Evolutionary conservation across 2,113 vertebrate genomes (phyloP).

Genomic region (Mohoua ochrocephala): DNA sequence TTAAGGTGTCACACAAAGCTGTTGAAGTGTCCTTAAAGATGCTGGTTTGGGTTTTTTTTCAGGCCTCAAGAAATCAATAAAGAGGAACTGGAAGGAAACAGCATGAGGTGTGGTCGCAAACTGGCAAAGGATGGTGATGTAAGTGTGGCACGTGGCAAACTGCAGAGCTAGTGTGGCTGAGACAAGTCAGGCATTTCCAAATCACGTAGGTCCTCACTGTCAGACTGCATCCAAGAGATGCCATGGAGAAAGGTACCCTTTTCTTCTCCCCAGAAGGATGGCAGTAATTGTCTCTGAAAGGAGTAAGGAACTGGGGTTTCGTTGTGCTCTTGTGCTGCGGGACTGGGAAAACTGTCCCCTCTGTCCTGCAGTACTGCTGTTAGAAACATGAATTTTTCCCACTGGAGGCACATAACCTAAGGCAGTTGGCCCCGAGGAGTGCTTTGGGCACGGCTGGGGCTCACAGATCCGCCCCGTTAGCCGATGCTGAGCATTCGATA

Average conservation of each 20-base stretch:
- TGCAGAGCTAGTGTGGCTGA: not conserved
- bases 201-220: not conserved
- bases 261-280: not conserved
- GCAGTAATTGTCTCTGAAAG: not conserved
- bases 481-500: too few relatives aligned
- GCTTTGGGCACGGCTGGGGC: not conserved
- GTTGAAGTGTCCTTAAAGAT: not conserved
- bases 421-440: not conserved
- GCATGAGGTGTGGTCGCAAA: conserved; percentile 96
- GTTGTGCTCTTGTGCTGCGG: not conserved
- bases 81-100: conserved; percentile 89
- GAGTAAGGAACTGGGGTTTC: not conserved
- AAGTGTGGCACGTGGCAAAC: conserved; percentile 59
- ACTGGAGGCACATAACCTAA: fast-evolving
- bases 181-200: not conserved
- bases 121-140: conserved; percentile 95
- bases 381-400: not conserved
- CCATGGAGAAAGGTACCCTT: not conserved
- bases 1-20: not conserved
- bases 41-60: not conserved
- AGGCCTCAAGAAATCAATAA: conserved; percentile 95
- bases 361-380: too few relatives aligned
- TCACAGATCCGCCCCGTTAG: not conserved
- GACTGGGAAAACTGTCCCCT: not conserved
- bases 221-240: not conserved